Evolutionary conservation across 1,140 invertebrate genomes (phyloP).

Genomic region (Hyles euphorbiae): DNA sequence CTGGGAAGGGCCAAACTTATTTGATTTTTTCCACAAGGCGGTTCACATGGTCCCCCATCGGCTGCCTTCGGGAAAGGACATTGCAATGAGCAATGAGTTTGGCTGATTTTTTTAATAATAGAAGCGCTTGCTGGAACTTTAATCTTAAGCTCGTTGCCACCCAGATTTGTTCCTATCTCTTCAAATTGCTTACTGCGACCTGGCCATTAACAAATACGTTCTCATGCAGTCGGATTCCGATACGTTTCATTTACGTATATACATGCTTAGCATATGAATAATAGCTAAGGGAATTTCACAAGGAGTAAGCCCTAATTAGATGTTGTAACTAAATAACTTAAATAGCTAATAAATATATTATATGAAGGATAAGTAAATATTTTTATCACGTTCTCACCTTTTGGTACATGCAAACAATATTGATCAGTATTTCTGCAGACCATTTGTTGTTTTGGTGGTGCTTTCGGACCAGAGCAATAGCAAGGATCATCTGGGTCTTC

Average conservation of each 20-base stretch:
- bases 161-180: constrained; percentile 59
- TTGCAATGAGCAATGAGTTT: constrained; percentile 61
- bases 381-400: constrained; percentile 42
- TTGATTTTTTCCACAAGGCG: constrained; percentile 65
- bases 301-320: no score
- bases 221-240: constrained; percentile 26
- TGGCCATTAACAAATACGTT: constrained; percentile 59
- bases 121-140: constrained; percentile 58
- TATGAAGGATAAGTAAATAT: no score
- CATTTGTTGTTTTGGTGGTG: constrained; percentile 39
- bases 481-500: constrained; percentile 58
- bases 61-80: constrained; percentile 43
- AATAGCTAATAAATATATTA: no score
- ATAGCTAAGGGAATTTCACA: no score
- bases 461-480: constrained; percentile 57
- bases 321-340: no score
- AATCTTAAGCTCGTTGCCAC: constrained; percentile 64
- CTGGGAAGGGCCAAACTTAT: constrained; percentile 53
- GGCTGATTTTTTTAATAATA: constrained; percentile 68
- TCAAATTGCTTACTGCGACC: constrained; percentile 65
- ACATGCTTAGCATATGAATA: no score
- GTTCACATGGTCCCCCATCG: constrained; percentile 40
- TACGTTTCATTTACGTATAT: no score
- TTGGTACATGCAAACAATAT: constrained; percentile 65
- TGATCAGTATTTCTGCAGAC: constrained; percentile 58